phyloP scores from a whole-genome alignment of 2,113 vertebrate species.

The Charina bottae region DNA sequence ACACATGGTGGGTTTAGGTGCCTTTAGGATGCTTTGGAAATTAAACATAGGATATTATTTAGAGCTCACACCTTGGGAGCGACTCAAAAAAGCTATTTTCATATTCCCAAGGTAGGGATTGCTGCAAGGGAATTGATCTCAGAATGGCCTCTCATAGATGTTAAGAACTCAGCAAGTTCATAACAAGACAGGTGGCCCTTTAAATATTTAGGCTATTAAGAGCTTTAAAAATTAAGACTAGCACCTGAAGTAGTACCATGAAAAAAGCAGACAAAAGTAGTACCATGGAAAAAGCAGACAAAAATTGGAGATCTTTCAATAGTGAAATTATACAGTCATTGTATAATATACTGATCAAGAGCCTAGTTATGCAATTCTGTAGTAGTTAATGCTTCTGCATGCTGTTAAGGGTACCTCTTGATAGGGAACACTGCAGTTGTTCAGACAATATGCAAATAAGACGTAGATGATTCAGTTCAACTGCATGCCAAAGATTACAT shows the following conservation, averaged over 20 bases:
- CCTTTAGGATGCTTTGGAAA: neutral
- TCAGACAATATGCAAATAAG: neutral
- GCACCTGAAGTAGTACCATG: neutral
- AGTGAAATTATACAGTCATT: neutral
- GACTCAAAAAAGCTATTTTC: neutral
- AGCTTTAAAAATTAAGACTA: neutral
- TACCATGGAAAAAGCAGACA: neutral
- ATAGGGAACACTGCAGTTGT: neutral
- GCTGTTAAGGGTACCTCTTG: neutral
- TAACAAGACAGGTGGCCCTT: neutral
- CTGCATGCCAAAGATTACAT: neutral
- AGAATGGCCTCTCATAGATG: neutral
- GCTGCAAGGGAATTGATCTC: neutral
- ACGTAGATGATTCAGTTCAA: neutral
- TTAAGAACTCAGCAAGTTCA: neutral
- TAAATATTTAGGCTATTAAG: neutral
- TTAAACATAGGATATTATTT: neutral
- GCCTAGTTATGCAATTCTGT: neutral
- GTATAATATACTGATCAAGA: neutral
- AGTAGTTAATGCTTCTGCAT: neutral
- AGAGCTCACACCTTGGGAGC: neutral
- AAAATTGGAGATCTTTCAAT: neutral
- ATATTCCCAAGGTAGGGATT: neutral
- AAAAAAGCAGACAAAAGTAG: neutral
- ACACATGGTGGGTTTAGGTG: neutral